Conservation (phyloP, 2,888 invertebrate genomes). For the Torymus auratus region DNA sequence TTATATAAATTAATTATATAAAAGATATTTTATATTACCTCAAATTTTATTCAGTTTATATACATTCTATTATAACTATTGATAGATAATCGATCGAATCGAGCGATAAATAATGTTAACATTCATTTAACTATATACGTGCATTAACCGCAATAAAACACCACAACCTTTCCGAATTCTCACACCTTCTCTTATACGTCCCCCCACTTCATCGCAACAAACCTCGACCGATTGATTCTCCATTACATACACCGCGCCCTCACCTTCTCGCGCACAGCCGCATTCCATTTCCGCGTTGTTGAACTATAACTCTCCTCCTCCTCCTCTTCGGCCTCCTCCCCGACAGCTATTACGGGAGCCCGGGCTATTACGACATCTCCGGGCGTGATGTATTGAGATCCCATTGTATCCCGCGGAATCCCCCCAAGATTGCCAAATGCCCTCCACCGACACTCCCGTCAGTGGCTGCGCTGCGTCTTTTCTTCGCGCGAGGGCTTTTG, state of each 20-base stretch:
- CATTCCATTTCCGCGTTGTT: constrained; percentile 68
- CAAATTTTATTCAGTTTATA: no score
- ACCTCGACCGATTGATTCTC: no score
- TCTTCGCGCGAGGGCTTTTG: constrained; percentile 16
- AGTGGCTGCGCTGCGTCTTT: constrained; percentile 57
- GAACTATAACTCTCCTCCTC: constrained; percentile 72
- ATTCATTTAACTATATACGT: no score
- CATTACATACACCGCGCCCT: constrained; percentile 17
- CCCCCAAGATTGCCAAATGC: constrained; percentile 76
- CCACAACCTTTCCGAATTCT: no score
- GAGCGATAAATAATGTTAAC: no score
- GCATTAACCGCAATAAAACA: no score
- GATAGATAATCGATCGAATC: no score
- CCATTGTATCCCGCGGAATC: constrained; percentile 77
- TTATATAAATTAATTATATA: no score
- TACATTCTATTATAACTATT: no score
- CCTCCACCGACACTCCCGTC: constrained; percentile 63
- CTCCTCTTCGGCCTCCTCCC: constrained; percentile 61
- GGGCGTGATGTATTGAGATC: constrained; percentile 77
- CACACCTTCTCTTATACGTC: no score
- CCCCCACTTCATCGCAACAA: no score
- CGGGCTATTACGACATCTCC: constrained; percentile 74
- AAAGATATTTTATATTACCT: no score
- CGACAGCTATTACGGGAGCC: constrained; percentile 73
- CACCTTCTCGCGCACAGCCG: constrained; percentile 35